Evolutionary conservation across 2,888 invertebrate genomes (phyloP).

Genomic region (Sinodicranocentrus sp.): DNA sequence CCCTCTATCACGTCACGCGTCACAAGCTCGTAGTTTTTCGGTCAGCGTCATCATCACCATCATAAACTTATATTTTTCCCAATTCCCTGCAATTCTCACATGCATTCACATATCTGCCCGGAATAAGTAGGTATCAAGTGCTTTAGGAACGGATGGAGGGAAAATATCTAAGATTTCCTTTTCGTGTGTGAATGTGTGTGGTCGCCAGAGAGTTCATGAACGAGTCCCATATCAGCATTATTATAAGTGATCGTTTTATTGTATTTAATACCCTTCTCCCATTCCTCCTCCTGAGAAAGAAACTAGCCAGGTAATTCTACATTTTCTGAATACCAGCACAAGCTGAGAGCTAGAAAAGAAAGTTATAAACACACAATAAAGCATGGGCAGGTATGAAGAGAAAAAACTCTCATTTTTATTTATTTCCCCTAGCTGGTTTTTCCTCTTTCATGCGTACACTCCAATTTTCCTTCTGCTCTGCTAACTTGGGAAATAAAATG

Average conservation of each 20-base stretch:
- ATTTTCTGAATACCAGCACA: constrained; percentile 22
- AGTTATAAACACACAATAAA: no score
- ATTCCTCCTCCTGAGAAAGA: not conserved
- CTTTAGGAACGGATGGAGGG: not conserved
- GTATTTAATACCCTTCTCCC: constrained; percentile 11
- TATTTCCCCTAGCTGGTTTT: constrained; percentile 13
- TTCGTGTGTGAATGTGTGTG: not conserved
- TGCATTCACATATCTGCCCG: not conserved
- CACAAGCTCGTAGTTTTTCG: constrained; percentile 4
- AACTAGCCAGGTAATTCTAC: constrained; percentile 14
- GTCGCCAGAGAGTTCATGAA: constrained; percentile 25
- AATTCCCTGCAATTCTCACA: not conserved
- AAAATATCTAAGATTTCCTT: constrained; percentile 10
- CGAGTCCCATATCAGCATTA: not conserved
- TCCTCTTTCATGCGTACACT: not conserved
- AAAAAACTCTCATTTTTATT: not conserved
- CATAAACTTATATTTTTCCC: constrained; percentile 5
- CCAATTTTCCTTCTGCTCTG: no score
- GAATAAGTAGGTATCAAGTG: not conserved
- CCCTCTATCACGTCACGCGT: constrained; percentile 22
- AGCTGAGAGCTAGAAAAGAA: constrained; percentile 12
- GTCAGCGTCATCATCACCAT: constrained; percentile 15
- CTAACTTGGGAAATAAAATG: constrained; percentile 11
- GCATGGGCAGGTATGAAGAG: no score
- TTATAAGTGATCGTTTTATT: constrained; percentile 34